These are phyloP conservation scores for Lucifuga dentata DNA, from an alignment of 2,113 vertebrate genomes.

Conservation along the genomic window DNA sequence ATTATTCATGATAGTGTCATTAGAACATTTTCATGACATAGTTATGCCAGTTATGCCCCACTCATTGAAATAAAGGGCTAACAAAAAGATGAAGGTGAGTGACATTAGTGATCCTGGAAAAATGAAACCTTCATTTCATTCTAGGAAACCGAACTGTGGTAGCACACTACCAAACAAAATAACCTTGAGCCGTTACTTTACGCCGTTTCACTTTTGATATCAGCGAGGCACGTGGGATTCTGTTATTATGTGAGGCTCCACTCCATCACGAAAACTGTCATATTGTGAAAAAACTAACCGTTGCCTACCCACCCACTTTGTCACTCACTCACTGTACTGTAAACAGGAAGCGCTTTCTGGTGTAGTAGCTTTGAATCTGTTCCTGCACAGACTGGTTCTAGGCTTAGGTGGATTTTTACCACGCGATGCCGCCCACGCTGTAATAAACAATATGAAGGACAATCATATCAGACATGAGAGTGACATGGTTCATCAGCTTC, in stretches of 20 bases:
- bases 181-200: neutral
- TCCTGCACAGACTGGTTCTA: neutral
- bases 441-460: neutral
- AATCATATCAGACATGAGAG: neutral
- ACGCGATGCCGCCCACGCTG: neutral
- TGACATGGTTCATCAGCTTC: conserved; percentile 6
- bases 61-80: too few species aligned
- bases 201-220: neutral
- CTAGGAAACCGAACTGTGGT: conserved; percentile 40
- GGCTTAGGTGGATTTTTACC: neutral
- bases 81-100: neutral
- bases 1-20: too few species aligned
- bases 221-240: neutral
- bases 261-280: conserved; percentile 20
- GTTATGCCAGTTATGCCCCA: too few species aligned
- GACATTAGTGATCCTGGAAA: neutral
- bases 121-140: neutral
- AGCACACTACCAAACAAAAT: neutral
- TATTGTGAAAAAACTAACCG: conserved; percentile 13
- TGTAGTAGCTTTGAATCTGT: conserved; percentile 22
- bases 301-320: neutral
- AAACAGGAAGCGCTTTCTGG: conserved; percentile 58
- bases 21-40: too few species aligned
- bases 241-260: neutral
- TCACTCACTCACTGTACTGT: conserved; percentile 4